These are phyloP conservation scores for Orthosia gracilis DNA, from an alignment of 2,888 invertebrate species.

Conservation along the genomic window DNA sequence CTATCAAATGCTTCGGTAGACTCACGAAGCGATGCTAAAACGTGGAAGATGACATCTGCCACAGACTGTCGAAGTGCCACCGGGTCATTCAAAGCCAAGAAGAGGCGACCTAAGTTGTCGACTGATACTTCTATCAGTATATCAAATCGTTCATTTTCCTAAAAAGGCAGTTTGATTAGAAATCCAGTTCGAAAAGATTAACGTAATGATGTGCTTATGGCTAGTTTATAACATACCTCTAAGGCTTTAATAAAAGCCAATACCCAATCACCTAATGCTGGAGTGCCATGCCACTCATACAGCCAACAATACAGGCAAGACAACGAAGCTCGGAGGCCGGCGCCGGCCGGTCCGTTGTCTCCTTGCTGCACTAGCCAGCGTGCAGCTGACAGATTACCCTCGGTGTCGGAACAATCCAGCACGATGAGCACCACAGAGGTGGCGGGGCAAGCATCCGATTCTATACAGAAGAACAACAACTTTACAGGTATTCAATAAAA, in stretches of 20 bases:
- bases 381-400: slow-evolving; percentile 77
- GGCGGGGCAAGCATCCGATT: slow-evolving; percentile 90
- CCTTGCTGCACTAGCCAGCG: slow-evolving; percentile 85
- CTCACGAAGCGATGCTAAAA: slow-evolving; percentile 92
- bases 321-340: slow-evolving; percentile 92
- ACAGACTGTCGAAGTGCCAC: slow-evolving; percentile 89
- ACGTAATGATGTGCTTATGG: background rate
- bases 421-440: slow-evolving; percentile 92
- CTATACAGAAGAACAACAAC: slow-evolving; percentile 66
- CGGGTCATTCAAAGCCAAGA: slow-evolving; percentile 90
- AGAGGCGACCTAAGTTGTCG: slow-evolving; percentile 91
- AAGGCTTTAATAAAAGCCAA: slow-evolving; percentile 93
- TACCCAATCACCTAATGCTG: slow-evolving; percentile 93
- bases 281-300: slow-evolving; percentile 91
- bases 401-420: slow-evolving; percentile 84
- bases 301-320: slow-evolving; percentile 93
- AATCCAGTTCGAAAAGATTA: background rate
- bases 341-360: slow-evolving; percentile 84
- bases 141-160: slow-evolving; percentile 90
- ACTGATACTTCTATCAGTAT: slow-evolving; percentile 92
- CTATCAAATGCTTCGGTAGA: slow-evolving; percentile 92
- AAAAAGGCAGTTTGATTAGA: background rate
- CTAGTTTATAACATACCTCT: slow-evolving; percentile 80
- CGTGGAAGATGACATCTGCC: slow-evolving; percentile 92
- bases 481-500: slow-evolving; percentile 2